Percentiles rank a stretch among this genome's conserved stretches.
Conservation (phyloP, 2,113 vertebrate species). For the Gallinago jamesoni region DNA sequence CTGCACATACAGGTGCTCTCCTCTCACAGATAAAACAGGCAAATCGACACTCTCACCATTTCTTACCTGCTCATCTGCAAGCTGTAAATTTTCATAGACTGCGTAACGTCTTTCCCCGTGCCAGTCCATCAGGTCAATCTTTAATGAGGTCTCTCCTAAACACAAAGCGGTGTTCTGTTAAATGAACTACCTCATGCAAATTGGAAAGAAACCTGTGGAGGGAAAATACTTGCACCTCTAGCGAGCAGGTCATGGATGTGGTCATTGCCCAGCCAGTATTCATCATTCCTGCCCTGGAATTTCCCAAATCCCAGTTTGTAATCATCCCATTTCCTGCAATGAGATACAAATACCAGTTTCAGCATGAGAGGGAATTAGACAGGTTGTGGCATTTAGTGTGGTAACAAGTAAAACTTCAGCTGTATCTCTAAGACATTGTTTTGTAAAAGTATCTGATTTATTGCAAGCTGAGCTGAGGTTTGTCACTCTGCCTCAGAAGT, state of each 20-base stretch:
- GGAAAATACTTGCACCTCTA: slow-evolving; percentile 69
- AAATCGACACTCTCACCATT: not conserved
- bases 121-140: slow-evolving; percentile 91
- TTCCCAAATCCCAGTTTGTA: slow-evolving; percentile 89
- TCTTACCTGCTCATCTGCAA: slow-evolving; percentile 80
- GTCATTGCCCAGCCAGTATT: slow-evolving; percentile 92
- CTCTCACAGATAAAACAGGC: not conserved
- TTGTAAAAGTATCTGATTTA: not conserved
- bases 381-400: not conserved
- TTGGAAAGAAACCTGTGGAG: not conserved
- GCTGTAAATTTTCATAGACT: slow-evolving; percentile 84
- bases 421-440: not conserved
- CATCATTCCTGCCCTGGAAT: slow-evolving; percentile 85
- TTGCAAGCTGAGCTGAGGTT: not conserved
- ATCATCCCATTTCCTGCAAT: slow-evolving; percentile 85
- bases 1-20: not conserved
- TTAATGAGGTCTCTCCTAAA: slow-evolving; percentile 82
- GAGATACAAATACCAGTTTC: not conserved
- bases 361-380: not conserved
- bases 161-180: not conserved
- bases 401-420: not conserved
- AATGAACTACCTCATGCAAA: not conserved
- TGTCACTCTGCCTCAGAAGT: not conserved
- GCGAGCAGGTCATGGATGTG: slow-evolving; percentile 81
- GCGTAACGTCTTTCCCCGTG: slow-evolving; percentile 79